Evolutionary conservation across 2,797 vertebrate genomes (phyloP).

Genomic region (Melanotaenia parkinsoni): DNA sequence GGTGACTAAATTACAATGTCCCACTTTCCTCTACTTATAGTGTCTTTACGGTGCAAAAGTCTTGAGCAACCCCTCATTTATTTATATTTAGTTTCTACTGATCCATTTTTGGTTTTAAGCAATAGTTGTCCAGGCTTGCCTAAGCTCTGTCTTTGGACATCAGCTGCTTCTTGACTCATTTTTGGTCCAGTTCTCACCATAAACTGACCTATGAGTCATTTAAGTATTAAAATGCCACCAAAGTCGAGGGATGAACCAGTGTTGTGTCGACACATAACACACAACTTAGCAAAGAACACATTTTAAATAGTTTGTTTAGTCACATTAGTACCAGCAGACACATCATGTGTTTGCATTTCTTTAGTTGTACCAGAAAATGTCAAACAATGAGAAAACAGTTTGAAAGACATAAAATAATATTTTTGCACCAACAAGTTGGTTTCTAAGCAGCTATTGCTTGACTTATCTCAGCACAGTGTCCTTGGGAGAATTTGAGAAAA

Average conservation of each 20-base stretch:
- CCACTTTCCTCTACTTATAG: background rate
- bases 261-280: background rate
- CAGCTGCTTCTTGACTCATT: background rate
- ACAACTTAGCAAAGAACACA: background rate
- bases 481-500: too few relatives aligned
- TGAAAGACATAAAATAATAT: too few relatives aligned
- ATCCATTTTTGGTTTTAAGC: background rate
- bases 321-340: too few relatives aligned
- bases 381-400: too few relatives aligned
- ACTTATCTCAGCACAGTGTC: too few relatives aligned
- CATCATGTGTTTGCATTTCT: too few relatives aligned
- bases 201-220: background rate
- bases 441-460: too few relatives aligned
- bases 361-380: too few relatives aligned
- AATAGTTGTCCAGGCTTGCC: background rate
- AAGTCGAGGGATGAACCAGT: background rate
- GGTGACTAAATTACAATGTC: slow-evolving; percentile 73
- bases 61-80: background rate
- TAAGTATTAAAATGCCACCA: background rate
- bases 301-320: too few relatives aligned
- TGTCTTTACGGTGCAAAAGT: background rate
- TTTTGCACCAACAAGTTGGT: too few relatives aligned
- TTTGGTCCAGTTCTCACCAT: background rate
- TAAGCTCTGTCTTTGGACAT: background rate
- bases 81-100: background rate